Evolutionary conservation across 2,797 vertebrate genomes (phyloP).

Genomic region (Morelia viridis): DNA sequence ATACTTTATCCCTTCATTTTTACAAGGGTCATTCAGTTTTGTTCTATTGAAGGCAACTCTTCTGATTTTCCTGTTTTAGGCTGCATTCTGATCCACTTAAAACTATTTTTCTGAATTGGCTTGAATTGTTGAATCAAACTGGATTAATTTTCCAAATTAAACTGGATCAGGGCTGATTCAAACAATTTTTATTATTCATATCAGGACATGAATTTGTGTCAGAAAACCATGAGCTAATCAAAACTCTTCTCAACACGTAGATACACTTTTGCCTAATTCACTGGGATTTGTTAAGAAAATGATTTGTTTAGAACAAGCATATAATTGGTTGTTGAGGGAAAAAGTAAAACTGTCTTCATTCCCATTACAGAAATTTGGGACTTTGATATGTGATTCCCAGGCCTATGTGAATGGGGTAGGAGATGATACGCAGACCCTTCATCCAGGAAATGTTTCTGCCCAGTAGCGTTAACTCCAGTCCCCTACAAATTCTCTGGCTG

Average conservation of each 20-base stretch:
- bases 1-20: background rate
- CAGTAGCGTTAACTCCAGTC: background rate
- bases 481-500: background rate
- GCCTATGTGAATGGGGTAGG: background rate
- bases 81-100: background rate
- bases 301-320: background rate
- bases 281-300: background rate
- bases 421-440: background rate
- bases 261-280: background rate
- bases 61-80: background rate
- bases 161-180: background rate
- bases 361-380: background rate
- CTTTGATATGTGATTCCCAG: background rate
- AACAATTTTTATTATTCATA: background rate
- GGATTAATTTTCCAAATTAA: background rate
- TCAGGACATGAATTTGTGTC: background rate
- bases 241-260: background rate
- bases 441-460: background rate
- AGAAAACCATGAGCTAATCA: background rate
- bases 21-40: background rate
- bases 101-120: background rate
- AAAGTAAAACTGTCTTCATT: background rate
- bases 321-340: background rate
- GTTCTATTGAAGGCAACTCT: background rate
- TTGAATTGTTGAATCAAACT: background rate